phyloP scores from a whole-genome alignment of 2,888 invertebrate species.

The Aquatica leii region DNA sequence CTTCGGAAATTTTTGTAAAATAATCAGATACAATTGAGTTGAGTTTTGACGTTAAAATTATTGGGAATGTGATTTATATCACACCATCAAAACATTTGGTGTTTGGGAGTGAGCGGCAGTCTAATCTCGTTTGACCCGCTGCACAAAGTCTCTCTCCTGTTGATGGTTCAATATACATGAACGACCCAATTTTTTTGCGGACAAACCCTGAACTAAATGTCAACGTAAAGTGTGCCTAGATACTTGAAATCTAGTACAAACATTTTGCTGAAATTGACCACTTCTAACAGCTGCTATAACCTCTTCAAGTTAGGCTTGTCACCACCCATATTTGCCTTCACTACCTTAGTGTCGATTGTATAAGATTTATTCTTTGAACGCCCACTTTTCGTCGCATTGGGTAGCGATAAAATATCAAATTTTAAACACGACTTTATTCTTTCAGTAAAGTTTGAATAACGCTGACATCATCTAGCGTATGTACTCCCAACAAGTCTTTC shows the following conservation, averaged over 20 bases:
- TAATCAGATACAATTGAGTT: background rate
- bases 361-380: too few relatives aligned
- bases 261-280: background rate
- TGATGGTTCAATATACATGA: background rate
- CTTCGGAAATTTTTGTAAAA: background rate
- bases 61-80: background rate
- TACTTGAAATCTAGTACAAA: background rate
- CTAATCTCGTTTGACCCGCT: background rate
- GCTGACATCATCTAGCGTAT: too few relatives aligned
- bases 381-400: too few relatives aligned
- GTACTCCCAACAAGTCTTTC: too few relatives aligned
- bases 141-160: too few relatives aligned
- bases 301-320: background rate
- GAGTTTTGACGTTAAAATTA: background rate
- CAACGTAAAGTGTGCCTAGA: too few relatives aligned
- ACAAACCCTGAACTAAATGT: background rate
- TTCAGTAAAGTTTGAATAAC: too few relatives aligned
- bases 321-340: background rate
- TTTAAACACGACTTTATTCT: too few relatives aligned
- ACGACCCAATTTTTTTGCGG: background rate
- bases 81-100: background rate
- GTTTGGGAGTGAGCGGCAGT: conserved; percentile 6
- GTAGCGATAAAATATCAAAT: too few relatives aligned
- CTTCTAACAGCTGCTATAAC: background rate
- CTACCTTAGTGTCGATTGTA: too few relatives aligned